Percentiles rank a stretch among this genome's conserved stretches.
Evolutionary conservation across 2,113 vertebrate genomes (phyloP).

Genomic region (Crotalus tigris): DNA sequence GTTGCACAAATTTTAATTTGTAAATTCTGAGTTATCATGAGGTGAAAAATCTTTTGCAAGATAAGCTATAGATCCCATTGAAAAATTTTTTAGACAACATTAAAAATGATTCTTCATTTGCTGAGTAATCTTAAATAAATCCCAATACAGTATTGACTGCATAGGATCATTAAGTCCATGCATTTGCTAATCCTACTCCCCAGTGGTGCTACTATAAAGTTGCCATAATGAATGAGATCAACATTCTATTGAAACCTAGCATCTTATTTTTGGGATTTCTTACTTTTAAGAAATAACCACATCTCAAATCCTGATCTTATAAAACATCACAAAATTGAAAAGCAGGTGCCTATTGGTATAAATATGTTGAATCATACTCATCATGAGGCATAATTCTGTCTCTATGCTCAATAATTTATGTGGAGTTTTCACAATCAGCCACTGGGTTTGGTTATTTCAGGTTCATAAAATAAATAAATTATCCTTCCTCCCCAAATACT

Average conservation of each 20-base stretch:
- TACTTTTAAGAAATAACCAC: background rate
- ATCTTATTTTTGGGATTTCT: slow-evolving; percentile 1
- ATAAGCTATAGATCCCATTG: slow-evolving; percentile 9
- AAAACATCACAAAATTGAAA: background rate
- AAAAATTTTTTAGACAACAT: slow-evolving; percentile 10
- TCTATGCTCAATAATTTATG: background rate
- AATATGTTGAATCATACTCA: background rate
- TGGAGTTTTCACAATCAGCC: background rate
- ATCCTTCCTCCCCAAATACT: background rate
- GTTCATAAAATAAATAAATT: slow-evolving; percentile 7
- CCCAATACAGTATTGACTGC: background rate
- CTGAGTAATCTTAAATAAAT: slow-evolving; percentile 17
- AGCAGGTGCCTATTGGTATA: background rate
- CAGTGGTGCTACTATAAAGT: slow-evolving; percentile 42
- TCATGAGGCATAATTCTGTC: background rate
- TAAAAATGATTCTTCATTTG: slow-evolving; percentile 31
- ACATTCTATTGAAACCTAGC: background rate
- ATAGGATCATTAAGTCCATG: background rate
- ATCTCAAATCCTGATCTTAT: background rate
- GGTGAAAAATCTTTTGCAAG: slow-evolving; percentile 40
- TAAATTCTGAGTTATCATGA: slow-evolving; percentile 35
- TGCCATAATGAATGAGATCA: slow-evolving; percentile 41
- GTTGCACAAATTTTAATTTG: slow-evolving; percentile 30
- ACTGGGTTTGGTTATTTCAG: slow-evolving; percentile 7
- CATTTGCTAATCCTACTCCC: background rate